Evolutionary conservation across 2,113 vertebrate species (phyloP).

Genomic region (Poeciliopsis retropinna): DNA sequence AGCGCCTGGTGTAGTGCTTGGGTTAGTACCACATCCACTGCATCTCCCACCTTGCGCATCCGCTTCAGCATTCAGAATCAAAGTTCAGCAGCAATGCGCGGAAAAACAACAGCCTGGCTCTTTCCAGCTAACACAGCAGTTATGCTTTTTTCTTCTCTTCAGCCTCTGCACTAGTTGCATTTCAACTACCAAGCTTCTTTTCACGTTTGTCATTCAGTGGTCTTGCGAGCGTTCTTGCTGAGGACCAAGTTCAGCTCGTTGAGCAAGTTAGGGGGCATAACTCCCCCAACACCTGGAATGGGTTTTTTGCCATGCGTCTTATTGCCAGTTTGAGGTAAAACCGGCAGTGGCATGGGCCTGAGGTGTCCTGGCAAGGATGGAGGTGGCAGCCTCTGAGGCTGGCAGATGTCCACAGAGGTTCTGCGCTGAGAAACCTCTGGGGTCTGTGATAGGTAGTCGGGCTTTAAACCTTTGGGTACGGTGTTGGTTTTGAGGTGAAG

Average conservation of each 20-base stretch:
- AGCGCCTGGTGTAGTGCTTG: slow-evolving; percentile 46
- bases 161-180: neutral
- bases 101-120: neutral
- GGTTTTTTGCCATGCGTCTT: slow-evolving; percentile 43
- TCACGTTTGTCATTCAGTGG: slow-evolving; percentile 39
- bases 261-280: slow-evolving; percentile 85
- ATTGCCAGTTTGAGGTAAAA: neutral
- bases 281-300: slow-evolving; percentile 21
- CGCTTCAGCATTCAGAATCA: neutral
- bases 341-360: slow-evolving; percentile 6
- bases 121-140: slow-evolving; percentile 5
- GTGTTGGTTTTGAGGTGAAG: slow-evolving; percentile 69
- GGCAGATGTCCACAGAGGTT: slow-evolving; percentile 12
- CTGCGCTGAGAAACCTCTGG: neutral
- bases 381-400: slow-evolving; percentile 3
- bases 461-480: slow-evolving; percentile 71
- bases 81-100: slow-evolving; percentile 15
- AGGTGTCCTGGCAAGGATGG: neutral
- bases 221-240: slow-evolving; percentile 79
- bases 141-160: neutral
- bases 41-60: slow-evolving; percentile 34
- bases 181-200: neutral
- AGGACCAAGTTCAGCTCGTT: slow-evolving; percentile 88
- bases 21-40: slow-evolving; percentile 42
- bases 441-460: slow-evolving; percentile 31